phyloP scores from a whole-genome alignment of 2,888 invertebrate genomes.

The Lepidocyrtinus sp. region DNA sequence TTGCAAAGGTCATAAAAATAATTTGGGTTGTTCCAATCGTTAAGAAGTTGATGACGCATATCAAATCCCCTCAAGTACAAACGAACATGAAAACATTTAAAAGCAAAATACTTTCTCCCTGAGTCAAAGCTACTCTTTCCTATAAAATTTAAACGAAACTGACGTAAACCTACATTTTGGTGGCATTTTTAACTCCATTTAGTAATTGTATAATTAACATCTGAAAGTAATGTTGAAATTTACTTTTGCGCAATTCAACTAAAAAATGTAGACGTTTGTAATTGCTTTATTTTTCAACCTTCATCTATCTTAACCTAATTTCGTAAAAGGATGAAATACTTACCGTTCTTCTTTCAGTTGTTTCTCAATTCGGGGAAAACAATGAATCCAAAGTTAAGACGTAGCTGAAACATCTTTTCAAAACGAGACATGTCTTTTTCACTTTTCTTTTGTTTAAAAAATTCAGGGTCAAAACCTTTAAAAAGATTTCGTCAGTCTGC shows the following conservation, averaged over 20 bases:
- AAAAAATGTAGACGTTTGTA: background rate
- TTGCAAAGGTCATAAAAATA: conserved; percentile 7
- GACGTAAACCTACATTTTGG: background rate
- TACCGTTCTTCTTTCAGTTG: background rate
- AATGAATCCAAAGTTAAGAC: background rate
- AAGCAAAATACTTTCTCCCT: background rate
- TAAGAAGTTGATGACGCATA: conserved; percentile 12
- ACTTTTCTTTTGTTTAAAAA: conserved; percentile 4
- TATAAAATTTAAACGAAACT: background rate
- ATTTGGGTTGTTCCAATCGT: background rate
- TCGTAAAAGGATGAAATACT: background rate
- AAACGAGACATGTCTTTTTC: background rate
- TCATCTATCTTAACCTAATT: conserved; percentile 11
- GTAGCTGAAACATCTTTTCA: background rate
- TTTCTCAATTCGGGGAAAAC: background rate
- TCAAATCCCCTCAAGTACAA: background rate
- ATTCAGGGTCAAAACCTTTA: conserved; percentile 43
- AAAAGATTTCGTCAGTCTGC: background rate
- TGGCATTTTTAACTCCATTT: background rate
- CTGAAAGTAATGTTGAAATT: background rate
- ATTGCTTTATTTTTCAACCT: background rate
- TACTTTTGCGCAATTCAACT: background rate
- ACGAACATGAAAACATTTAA: background rate
- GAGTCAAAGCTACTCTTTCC: background rate
- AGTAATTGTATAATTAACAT: background rate